Evolutionary conservation across 2,113 vertebrate species (phyloP), one percentile per base, ranked within the genome.

Genomic region (Stictonetta naevosa): DNA sequence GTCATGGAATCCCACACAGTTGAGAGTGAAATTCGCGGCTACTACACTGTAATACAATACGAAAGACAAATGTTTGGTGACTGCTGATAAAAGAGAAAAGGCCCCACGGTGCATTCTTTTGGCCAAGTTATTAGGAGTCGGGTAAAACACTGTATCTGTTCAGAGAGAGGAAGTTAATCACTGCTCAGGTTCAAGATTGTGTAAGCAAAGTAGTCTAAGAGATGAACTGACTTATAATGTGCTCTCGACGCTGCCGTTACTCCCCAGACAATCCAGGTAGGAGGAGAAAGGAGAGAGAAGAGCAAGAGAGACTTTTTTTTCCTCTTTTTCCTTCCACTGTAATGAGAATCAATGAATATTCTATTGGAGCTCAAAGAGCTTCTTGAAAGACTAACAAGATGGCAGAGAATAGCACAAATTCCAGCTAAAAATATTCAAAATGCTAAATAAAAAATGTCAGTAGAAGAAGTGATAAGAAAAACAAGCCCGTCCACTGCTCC

Each of bases 301-400:
- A 94, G 80, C 62, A 50, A 40, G 33, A 72, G 23, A 82, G 44
- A 36, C 13, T 23, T 40, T 52, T 69, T 60, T 36, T 8, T 28
- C 25, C 40, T 58, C 58, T 79, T 58, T 55, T 66, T 34, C 88
- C 50, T 93, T 91, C 44, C 67, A 68, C 77, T 56, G 73, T 73
- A 73, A 91, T 73, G 93, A 92, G 93, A 95, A 95, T 92, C 94
- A 80, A 93, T 94, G 86, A 93, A 96, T 95, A 96, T 97, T 97
- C 96, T 96, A 89, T 89, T 79, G 81, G 81, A 94, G 67, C 91
- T 66, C 74, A 93, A 77, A 88, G 77, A 93, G 73, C 92, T 88
- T 76, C 91, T 94, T 86, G 96, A 95, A 96, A 94, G 85, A 67
- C 88, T 94, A 95, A 95, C 77, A 95, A 79, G 92, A 88, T 78